These are phyloP conservation scores for Hirtodrosophila histrioides DNA, from an alignment of 2,888 invertebrate genomes.

Conservation along the genomic window DNA sequence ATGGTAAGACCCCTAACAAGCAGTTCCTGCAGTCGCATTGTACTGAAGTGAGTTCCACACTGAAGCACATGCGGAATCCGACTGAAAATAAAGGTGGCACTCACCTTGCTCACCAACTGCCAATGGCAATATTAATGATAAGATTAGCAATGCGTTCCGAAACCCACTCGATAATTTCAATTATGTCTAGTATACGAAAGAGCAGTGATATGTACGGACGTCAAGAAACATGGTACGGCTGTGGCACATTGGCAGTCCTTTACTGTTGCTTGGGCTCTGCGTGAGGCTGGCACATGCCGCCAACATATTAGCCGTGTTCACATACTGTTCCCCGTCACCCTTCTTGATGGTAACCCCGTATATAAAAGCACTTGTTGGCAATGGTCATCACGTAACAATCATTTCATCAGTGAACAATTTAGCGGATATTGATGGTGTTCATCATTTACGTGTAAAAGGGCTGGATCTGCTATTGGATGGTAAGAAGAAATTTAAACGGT, in stretches of 20 bases:
- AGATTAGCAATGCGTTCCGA: slow-evolving; percentile 33
- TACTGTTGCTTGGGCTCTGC: slow-evolving; percentile 32
- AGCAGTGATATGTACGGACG: slow-evolving; percentile 52
- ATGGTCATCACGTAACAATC: slow-evolving; percentile 60
- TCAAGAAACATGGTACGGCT: slow-evolving; percentile 21
- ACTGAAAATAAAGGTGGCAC: slow-evolving; percentile 20
- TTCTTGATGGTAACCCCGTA: slow-evolving; percentile 65
- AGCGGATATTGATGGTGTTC: slow-evolving; percentile 45
- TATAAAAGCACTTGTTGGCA: slow-evolving; percentile 32
- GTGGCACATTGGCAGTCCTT: slow-evolving; percentile 1
- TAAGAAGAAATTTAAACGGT: too few relatives aligned
- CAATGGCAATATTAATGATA: slow-evolving; percentile 24
- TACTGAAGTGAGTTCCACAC: slow-evolving; percentile 7
- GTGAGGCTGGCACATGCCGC: slow-evolving; percentile 29
- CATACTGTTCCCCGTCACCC: slow-evolving; percentile 57
- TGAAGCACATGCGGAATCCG: slow-evolving; percentile 1
- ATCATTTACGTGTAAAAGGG: slow-evolving; percentile 45
- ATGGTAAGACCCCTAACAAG: slow-evolving; percentile 2
- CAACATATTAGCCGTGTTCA: slow-evolving; percentile 64
- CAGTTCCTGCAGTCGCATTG: slow-evolving; percentile 32
- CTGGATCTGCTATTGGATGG: slow-evolving; percentile 34
- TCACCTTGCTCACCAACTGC: slow-evolving; percentile 1
- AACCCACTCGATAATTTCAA: slow-evolving; percentile 4
- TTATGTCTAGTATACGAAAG: slow-evolving; percentile 34
- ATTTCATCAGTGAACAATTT: slow-evolving; percentile 39